Base-by-base conservation (phyloP, 2,797 vertebrate genomes). In the Psittacula echo region DNA sequence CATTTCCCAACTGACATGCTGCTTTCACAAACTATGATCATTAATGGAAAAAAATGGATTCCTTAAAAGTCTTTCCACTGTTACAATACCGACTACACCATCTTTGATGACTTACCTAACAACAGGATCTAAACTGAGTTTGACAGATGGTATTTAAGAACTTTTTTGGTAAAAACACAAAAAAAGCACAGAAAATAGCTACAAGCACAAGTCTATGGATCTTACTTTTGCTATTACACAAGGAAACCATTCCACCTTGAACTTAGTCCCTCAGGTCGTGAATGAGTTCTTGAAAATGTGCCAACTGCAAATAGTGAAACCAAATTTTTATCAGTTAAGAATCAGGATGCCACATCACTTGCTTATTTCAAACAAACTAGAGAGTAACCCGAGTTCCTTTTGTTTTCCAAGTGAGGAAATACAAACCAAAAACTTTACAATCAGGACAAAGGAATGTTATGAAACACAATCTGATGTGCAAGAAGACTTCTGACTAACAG, bases 1-100 rank as follows among this genome's bases (percentile, higher is more conserved):
- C 53, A 27, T 15, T 24, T 37, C 15, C 8, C 3, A 42, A 18
- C 9, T 5, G 20, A 32, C 0, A 0, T 13, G 7, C 27, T n/a
- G 37, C 7, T 23, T 60, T 64, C 54, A n/a, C 29, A 70, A 53
- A 15, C 14, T 32, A 21, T 1, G 13, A 41, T 16, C 19, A 22
- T 8, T 47, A 26, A 5, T 11, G 22, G 27, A 8, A 29, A 73
- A 67, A 54, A 10, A 5, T 16, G 15, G 2, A 42, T 20, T 54
- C n/a, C 20, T 51, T 9, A 27, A 24, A 47, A 74, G 24, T 20
- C 16, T 29, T 89, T n/a, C 26, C 26, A 15, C 8, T 17, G 10
- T 8, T 39, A 24, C 5, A 45, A 23, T 7, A 39, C 20, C n/a
- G 42, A 29, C 42, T 78, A 2, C 9, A n/a, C 16, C 48, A 64